Base-by-base conservation (phyloP, 2,888 invertebrate species). In the Drosophila quinaria region DNA sequence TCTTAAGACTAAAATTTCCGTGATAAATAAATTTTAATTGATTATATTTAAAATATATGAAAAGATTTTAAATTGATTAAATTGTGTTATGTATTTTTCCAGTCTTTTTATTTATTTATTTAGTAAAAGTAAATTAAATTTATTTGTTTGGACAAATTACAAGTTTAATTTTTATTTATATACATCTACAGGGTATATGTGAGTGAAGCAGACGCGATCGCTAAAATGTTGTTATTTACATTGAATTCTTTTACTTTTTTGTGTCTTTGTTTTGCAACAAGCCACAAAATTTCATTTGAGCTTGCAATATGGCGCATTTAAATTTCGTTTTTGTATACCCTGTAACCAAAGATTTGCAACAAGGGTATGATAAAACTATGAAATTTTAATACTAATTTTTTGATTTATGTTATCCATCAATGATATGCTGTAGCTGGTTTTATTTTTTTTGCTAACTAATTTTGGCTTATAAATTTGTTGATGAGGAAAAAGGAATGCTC, bases 251-350 rank as follows among this genome's bases (percentile, higher is more conserved):
- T 60, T 41, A n/a, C 22, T 49, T 76, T 47, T 49, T 59, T 60
- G 33, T 67, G 25, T 25, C 47, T 66, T 80, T 78, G 65, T 77
- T 74, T 70, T 73, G 67, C 47, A 75, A 70, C 74, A 73, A 72
- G 74, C 89, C 86, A 83, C 89, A 86, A 88, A 86, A 86, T 88
- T 86, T 86, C 89, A 86, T 86, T 86, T 83, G 68, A 76, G 80
- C 74, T 80, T 70, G 80, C 89, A 83, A 88, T 81, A 88, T 88
- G 89, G 74, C 59, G 81, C 80, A 80, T 88, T 88, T 83, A 73
- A 80, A 81, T 86, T 66, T 67, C 3, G 49, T 68, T 68, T 78
- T 66, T 73, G 13, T 46, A 35, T 42, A 47, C 41, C 42, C 33
- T 66, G n/a, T 50, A 50, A 33, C 8, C 31, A 37, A 47, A 58